Conservation (phyloP, 2,797 vertebrate genomes). For the Helarctos malayanus region DNA sequence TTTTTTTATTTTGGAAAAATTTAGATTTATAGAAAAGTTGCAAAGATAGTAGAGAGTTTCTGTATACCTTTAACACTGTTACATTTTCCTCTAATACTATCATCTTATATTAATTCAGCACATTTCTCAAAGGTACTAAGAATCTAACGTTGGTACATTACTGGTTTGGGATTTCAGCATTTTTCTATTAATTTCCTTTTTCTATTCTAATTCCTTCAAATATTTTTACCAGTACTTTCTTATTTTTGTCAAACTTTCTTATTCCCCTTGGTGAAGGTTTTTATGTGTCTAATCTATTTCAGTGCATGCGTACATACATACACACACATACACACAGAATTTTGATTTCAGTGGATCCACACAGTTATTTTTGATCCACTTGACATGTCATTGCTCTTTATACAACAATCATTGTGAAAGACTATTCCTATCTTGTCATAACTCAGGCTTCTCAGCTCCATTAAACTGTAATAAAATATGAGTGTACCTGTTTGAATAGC, state of each 20-base stretch:
- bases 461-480: not conserved
- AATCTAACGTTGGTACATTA: not conserved
- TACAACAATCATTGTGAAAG: not conserved
- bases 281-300: not conserved
- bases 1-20: not conserved
- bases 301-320: not conserved
- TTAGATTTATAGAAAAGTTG: not conserved
- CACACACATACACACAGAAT: not conserved
- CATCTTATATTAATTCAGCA: not conserved
- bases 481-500: not conserved
- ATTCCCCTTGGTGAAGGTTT: not conserved
- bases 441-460: not conserved
- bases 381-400: not conserved
- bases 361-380: not conserved
- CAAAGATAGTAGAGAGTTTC: not conserved
- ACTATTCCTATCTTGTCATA: not conserved
- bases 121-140: not conserved
- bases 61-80: not conserved
- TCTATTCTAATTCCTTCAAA: not conserved
- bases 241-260: not conserved
- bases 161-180: not conserved
- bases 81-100: not conserved
- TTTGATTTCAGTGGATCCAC: not conserved
- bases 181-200: not conserved
- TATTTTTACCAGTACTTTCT: not conserved